Conservation (phyloP, 2,113 vertebrate genomes). For the Caranx melampygus region DNA sequence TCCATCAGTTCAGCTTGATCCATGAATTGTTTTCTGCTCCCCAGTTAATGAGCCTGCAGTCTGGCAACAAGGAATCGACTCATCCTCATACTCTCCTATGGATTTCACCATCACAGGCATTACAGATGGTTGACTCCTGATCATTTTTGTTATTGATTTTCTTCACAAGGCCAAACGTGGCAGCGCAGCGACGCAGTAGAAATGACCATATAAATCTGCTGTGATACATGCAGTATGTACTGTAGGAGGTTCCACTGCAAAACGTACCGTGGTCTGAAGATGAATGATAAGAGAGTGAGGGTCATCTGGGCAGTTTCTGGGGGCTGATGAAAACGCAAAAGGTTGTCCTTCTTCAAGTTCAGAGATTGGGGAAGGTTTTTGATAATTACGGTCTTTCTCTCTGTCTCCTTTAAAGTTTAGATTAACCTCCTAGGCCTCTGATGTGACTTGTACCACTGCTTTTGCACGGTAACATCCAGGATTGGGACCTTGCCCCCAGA, state of each 20-base stretch:
- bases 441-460: no score
- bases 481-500: no score
- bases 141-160: conserved; percentile 75
- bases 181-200: conserved; percentile 38
- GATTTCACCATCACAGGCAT: conserved; percentile 58
- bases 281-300: neutral
- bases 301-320: neutral
- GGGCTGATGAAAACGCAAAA: neutral
- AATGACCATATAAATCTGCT: conserved; percentile 67
- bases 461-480: no score
- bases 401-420: neutral
- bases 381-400: neutral
- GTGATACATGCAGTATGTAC: conserved; percentile 24
- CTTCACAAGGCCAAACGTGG: conserved; percentile 67
- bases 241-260: conserved; percentile 36
- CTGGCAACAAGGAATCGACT: conserved; percentile 68
- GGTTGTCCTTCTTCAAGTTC: neutral
- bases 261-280: conserved; percentile 2
- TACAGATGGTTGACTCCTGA: conserved; percentile 69
- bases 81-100: conserved; percentile 51
- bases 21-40: conserved; percentile 50
- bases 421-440: neutral
- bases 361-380: neutral
- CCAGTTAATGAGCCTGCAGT: conserved; percentile 63
- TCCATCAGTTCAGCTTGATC: conserved; percentile 57